Evolutionary conservation across 2,113 vertebrate genomes (phyloP), one percentile per base, ranked within the genome.

Genomic region (Stegastes partitus): DNA sequence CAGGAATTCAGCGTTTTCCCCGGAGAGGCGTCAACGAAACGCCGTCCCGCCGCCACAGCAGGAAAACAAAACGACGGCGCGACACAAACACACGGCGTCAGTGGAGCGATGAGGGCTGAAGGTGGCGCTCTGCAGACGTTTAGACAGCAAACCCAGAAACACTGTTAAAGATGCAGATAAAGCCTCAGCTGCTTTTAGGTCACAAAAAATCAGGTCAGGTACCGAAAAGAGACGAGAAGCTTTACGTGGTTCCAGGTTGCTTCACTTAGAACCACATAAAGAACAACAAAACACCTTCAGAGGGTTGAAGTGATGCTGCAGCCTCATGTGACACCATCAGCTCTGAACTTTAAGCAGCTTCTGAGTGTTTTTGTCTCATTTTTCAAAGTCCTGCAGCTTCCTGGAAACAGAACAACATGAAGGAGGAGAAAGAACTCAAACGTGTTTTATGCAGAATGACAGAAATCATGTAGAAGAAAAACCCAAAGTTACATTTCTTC

Each of bases 51-150:
- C 11, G 11, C 66, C 8, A 6, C 15, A 68, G 79, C 76, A 66
- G 70, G 53, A 68, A 59, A 31, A 66, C 57, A 64, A n/a, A 51
- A 49, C 47, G 16, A 71, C 72, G 42, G 67, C 68, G 82, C 67
- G 65, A 78, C 70, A 45, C 15, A 0, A 34, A 42, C 65, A 49
- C 74, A 67, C 31, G 0, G 23, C 58, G 26, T 11, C 5, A 0
- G 44, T 18, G 22, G 45, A 55, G 68, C 68, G 25, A n/a, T 11
- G 28, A 59, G 14, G 37, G 82, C 70, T 70, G 64, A 79, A 82
- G 69, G 78, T 70, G 79, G 54, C 10, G 18, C 2, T 51, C 66
- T 3, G 44, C 66, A 11, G 54, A 61, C 39, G 57, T 39, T 31
- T 4, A 26, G 22, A 25, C 2, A 2, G 12, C 8, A 34, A 26